Evolutionary conservation across 2,797 vertebrate genomes (phyloP).

Genomic region (Pantherophis alleghaniensis): DNA sequence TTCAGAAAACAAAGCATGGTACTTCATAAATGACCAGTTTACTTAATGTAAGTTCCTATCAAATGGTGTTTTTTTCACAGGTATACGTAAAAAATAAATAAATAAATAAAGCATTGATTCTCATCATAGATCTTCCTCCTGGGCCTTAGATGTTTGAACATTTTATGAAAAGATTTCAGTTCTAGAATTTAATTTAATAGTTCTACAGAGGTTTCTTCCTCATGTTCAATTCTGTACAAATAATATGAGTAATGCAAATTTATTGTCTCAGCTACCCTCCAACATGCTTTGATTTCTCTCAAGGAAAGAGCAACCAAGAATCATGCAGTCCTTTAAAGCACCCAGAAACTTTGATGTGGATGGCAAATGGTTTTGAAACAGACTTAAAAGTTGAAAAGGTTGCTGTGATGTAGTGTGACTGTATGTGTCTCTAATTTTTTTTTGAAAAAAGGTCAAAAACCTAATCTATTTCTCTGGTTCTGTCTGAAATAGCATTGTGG

Average conservation of each 20-base stretch:
- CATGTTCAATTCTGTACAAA: conserved; percentile 19
- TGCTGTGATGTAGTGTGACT: neutral
- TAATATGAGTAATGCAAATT: conserved; percentile 11
- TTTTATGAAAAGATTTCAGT: neutral
- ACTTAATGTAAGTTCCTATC: neutral
- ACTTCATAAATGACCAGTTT: neutral
- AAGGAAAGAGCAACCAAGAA: conserved; percentile 9
- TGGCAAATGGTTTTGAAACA: neutral
- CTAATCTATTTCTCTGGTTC: neutral
- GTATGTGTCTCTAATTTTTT: neutral
- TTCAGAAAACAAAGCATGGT: neutral
- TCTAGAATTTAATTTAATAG: neutral
- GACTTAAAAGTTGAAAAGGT: neutral
- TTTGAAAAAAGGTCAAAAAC: neutral
- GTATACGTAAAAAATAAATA: neutral
- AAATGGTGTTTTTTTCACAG: neutral
- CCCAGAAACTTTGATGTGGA: neutral
- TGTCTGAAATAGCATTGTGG: neutral
- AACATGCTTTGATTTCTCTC: conserved; percentile 15
- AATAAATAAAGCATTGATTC: neutral
- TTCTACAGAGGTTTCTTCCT: neutral
- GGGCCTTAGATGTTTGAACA: neutral
- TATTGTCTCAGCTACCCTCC: conserved; percentile 12
- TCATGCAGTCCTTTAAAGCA: neutral
- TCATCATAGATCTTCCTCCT: neutral